Evolutionary conservation across 1,140 invertebrate genomes (phyloP).

Genomic region (Rhagoletis pomonella): DNA sequence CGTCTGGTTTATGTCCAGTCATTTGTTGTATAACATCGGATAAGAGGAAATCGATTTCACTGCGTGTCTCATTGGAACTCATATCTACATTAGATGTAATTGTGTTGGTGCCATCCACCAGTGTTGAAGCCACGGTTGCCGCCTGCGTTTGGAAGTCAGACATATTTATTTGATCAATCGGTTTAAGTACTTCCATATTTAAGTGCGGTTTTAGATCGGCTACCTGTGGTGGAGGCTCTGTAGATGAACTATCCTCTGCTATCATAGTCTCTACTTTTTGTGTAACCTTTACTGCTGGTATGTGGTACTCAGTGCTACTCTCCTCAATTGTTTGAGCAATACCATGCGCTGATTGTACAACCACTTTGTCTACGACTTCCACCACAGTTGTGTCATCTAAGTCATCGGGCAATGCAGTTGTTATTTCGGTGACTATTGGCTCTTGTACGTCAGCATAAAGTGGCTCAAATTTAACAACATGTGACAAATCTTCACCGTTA

Average conservation of each 20-base stretch:
- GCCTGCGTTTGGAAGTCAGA: slow-evolving; percentile 72
- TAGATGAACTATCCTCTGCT: slow-evolving; percentile 48
- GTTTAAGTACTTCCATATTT: slow-evolving; percentile 67
- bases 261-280: slow-evolving; percentile 8
- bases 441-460: slow-evolving; percentile 48
- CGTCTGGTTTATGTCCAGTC: slow-evolving; percentile 56
- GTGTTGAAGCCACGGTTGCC: slow-evolving; percentile 72
- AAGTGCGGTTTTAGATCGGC: slow-evolving; percentile 69
- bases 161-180: slow-evolving; percentile 71
- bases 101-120: slow-evolving; percentile 68
- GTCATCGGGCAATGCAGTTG: not conserved
- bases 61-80: slow-evolving; percentile 69
- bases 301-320: slow-evolving; percentile 32
- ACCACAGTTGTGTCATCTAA: slow-evolving; percentile 28
- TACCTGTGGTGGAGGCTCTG: slow-evolving; percentile 64
- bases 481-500: not conserved
- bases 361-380: slow-evolving; percentile 3
- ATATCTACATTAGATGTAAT: slow-evolving; percentile 61
- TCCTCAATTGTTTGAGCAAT: not conserved
- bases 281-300: slow-evolving; percentile 5
- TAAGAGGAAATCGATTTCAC: slow-evolving; percentile 69
- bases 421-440: not conserved
- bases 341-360: not conserved
- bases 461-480: slow-evolving; percentile 47
- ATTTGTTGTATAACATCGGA: slow-evolving; percentile 71